phyloP scores from a whole-genome alignment of 2,888 invertebrate species.

The Lasioglossum calceatum region DNA sequence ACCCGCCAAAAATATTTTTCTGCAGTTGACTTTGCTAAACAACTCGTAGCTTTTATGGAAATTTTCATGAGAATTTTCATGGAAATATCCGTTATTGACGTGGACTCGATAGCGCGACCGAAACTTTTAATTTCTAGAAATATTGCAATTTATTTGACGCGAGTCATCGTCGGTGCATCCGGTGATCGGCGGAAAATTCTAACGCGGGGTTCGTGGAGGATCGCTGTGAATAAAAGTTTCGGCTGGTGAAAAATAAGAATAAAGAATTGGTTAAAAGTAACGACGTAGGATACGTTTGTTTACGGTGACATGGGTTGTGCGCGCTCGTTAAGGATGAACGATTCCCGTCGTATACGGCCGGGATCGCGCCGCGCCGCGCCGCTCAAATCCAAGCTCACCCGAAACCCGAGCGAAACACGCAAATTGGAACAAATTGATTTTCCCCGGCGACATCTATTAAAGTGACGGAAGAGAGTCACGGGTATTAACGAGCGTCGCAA shows the following conservation, averaged over 20 bases:
- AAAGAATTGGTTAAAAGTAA: background rate
- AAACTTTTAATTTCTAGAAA: conserved; percentile 37
- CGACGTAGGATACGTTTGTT: conserved; percentile 17
- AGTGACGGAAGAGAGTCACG: conserved; percentile 62
- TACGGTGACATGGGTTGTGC: background rate
- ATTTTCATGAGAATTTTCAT: conserved; percentile 11
- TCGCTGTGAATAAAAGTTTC: conserved; percentile 42
- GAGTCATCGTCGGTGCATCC: conserved; percentile 36
- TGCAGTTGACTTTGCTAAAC: background rate
- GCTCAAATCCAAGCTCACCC: conserved; percentile 11
- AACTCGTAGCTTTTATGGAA: background rate
- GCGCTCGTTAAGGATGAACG: conserved; percentile 38
- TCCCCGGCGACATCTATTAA: conserved; percentile 60
- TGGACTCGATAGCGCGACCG: conserved; percentile 28
- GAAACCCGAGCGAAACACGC: conserved; percentile 36
- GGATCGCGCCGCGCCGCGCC: conserved; percentile 3
- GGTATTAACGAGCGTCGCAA: conserved; percentile 61
- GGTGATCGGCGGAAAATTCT: background rate
- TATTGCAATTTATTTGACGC: conserved; percentile 47
- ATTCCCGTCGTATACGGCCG: conserved; percentile 3
- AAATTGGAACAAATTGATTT: conserved; percentile 64
- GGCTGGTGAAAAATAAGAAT: conserved; percentile 16
- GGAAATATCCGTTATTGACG: conserved; percentile 40
- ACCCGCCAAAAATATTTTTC: background rate
- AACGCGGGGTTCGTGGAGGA: conserved; percentile 14